phyloP scores from a whole-genome alignment of 2,888 invertebrate species.

The Catocala nupta region DNA sequence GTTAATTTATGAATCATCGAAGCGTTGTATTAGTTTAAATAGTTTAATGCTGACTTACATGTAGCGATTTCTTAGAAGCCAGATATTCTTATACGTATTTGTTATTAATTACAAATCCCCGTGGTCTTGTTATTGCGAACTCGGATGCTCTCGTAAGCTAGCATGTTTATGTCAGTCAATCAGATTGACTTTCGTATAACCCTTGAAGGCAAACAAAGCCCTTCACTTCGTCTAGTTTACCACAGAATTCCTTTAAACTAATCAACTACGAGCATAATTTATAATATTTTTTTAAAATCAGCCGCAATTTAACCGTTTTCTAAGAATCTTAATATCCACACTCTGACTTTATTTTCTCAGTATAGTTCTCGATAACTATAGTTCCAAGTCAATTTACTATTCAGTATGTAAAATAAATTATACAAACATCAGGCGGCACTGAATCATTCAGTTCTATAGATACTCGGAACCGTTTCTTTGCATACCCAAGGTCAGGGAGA shows the following conservation, averaged over 20 bases:
- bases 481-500: conserved; percentile 20
- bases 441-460: conserved; percentile 28
- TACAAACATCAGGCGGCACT: conserved; percentile 25
- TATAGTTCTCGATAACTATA: too few species aligned
- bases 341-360: not conserved
- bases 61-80: not conserved
- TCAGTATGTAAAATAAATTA: conserved; percentile 25
- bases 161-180: not conserved
- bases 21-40: not conserved
- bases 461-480: conserved; percentile 23
- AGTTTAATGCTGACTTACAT: not conserved
- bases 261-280: too few species aligned
- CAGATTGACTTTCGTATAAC: conserved; percentile 3
- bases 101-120: not conserved
- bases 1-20: conserved; percentile 6
- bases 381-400: not conserved
- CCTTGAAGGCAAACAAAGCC: conserved; percentile 3
- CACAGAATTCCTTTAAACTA: too few species aligned
- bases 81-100: not conserved
- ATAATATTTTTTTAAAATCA: too few species aligned
- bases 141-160: too few species aligned
- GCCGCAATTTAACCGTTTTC: not conserved
- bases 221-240: not conserved
- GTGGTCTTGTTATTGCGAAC: not conserved
- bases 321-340: not conserved